Conservation (phyloP, 2,888 invertebrate genomes). For the Odontocolon sp. region DNA sequence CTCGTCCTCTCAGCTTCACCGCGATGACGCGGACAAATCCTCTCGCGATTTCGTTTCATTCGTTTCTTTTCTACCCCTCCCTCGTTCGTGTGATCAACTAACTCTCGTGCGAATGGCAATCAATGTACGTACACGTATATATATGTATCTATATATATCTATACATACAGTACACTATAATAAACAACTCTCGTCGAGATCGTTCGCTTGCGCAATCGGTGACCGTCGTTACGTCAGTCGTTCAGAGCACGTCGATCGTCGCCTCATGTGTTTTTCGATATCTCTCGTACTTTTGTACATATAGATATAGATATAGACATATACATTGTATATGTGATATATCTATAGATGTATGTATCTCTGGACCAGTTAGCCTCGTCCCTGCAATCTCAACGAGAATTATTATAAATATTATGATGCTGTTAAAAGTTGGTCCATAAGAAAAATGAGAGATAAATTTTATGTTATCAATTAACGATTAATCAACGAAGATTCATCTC, state of each 20-base stretch:
- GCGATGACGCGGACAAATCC: no score
- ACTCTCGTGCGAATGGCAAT: not conserved
- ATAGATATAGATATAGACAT: not conserved
- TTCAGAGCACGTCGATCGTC: constrained; percentile 21
- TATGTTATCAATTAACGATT: not conserved
- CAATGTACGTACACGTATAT: constrained; percentile 34
- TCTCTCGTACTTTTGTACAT: constrained; percentile 28
- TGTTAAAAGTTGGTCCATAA: no score
- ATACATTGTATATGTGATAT: constrained; percentile 9
- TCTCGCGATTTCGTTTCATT: no score
- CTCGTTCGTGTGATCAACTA: not conserved
- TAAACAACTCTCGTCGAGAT: constrained; percentile 58
- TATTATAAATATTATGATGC: no score
- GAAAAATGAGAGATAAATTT: not conserved
- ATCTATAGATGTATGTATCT: no score
- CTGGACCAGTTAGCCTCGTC: no score
- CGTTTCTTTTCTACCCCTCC: not conserved
- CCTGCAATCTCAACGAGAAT: no score
- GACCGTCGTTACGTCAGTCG: constrained; percentile 56
- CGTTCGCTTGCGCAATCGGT: constrained; percentile 62
- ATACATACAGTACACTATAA: constrained; percentile 55
- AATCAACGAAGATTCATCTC: constrained; percentile 41
- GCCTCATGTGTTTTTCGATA: not conserved
- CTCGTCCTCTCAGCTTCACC: no score
- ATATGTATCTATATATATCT: no score